Base-by-base conservation (phyloP, 2,797 vertebrate species). In the Scolopax bukidnonensis region DNA sequence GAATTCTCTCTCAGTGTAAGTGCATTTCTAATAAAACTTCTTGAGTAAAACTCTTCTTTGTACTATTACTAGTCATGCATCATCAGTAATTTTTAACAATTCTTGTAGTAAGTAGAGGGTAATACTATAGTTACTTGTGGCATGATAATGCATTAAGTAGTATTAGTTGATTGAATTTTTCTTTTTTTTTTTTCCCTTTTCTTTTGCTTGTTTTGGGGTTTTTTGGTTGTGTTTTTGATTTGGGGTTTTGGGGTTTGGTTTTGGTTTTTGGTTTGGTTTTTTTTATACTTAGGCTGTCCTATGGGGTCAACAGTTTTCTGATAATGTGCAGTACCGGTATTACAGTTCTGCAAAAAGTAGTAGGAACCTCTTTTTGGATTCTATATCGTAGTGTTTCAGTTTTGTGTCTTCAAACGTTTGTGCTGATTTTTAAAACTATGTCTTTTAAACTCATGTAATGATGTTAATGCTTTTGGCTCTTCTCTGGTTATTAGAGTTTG, bases 61-160 rank as follows among this genome's bases (percentile, higher is more conserved):
- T 99, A 99, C 98, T 98, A 98, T 98, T 98, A 97, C 96, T 98
- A 98, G 98, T 99, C 98, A 98, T 98, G 98, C 98, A 98, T 98
- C 98, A 98, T 98, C 98, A 97, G 98, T 98, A 97, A 97, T 99
- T 98, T 98, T 98, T 98, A 98, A 98, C 98, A 98, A 97, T 98
- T 98, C 98, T 98, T 99, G 98, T 99, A 98, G 98, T 98, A 99
- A 96, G 97, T 99, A 98, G 98, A 98, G 98, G 98, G 98, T 99
- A 98, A 98, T 98, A 98, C 97, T 98, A 98, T 99, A 98, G 98
- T 99, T 99, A 98, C 98, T 98, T 97, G 99, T 99, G 99, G 99
- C 99, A 99, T 99, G 99, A 98, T 99, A 98, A 99, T 99, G 98
- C 99, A 99, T 99, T 98, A 98, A 98, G 96, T 99, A 98, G 98